Base-by-base conservation (phyloP, 2,113 vertebrate genomes). In the Dinomys branickii region DNA sequence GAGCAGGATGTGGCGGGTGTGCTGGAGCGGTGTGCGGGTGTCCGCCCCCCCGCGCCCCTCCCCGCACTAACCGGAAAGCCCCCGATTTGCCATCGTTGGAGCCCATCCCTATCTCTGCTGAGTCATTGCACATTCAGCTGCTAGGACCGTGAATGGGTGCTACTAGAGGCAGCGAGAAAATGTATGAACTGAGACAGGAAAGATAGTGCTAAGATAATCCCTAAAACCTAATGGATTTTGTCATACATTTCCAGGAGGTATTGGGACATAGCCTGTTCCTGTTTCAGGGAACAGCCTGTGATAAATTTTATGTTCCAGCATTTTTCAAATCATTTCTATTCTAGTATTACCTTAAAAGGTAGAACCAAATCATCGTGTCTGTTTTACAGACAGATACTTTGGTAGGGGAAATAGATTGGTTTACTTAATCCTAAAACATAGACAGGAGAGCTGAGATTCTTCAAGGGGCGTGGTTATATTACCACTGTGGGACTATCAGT, bases 21-120 rank as follows among this genome's bases (percentile, higher is more conserved):
- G n/a, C 9, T 0, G 56, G 71, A 94, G 73, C 19, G 0, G 47
- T 26, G 54, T 14, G 54, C 52, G 28, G 33, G 71, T 77, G 41
- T 94, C 59, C 1, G 28, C 28, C 13, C 9, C 14, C 26, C 44
- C 59, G 58, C n/a, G n/a, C 44, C 52, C 20, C 24, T 35, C 19
- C 63, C 6, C 19, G 19, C 16, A 24, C 52, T 19, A 1, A 77
- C 28, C 4, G 61, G 63, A 33, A 35, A n/a, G 59, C 5, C 44
- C 91, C 9, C 44, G 11, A 41, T 59, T 26, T 4, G 44, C 86
- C 20, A 41, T 77, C 11, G 22, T 82, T 28, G 61, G 44, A 28
- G 75, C 90, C 95, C 92, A 88, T 95, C 78, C 93, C 88, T 7
- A 17, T 52, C 92, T 93, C 22, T 97, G 97, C 97, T 98, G 97